Evolutionary conservation across 2,888 invertebrate genomes (phyloP), one percentile per base, ranked within the genome.

Genomic region (Archips crataeganus): DNA sequence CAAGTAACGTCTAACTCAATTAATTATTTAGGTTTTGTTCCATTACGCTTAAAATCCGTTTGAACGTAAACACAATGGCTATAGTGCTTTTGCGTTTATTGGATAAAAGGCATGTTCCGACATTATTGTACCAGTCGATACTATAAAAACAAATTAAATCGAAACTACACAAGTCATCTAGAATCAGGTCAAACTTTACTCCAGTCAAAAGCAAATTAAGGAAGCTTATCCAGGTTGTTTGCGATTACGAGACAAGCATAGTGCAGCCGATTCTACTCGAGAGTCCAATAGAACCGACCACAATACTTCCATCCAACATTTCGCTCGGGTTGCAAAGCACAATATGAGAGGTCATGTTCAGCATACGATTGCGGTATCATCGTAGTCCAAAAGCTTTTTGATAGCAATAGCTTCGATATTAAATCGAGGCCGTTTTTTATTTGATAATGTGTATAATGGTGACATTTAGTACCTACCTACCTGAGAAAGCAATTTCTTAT

Each of bases 191-290:
- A 32, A 57, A 5, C 32, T 11, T 57, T 11, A 32, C 57, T 32
- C 32, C 11, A 32, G 2, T 34, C 11, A 4, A 57, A 57, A 57
- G 57, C 32, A 57, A 57, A 57, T 32, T 32, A 57, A 32, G 32
- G 32, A 11, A 57, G 32, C 57, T 57, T 32, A 32, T 57, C 60
- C 60, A 60, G 60, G 39, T 60, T 60, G 60, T 60, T 60, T 60
- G 60, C n/a, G 39, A n/a, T 39, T n/a, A 60, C 57, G 39, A n/a
- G n/a, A 60, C 60, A n/a, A 60, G n/a, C n/a, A 11, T 39, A 11
- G 32, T 13, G 34, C 36, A n/a, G 39, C 8, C 39, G 60, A 60
- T 39, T 60, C 60, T 39, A 60, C 60, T 60, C 60, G 36, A 60
- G 60, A 60, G 60, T n/a, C 60, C 60, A 60, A 60, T 60, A 60